Evolutionary conservation across 2,797 vertebrate species (phyloP), one percentile per base, ranked within the genome.

Genomic region (Coccyzus lansbergi): DNA sequence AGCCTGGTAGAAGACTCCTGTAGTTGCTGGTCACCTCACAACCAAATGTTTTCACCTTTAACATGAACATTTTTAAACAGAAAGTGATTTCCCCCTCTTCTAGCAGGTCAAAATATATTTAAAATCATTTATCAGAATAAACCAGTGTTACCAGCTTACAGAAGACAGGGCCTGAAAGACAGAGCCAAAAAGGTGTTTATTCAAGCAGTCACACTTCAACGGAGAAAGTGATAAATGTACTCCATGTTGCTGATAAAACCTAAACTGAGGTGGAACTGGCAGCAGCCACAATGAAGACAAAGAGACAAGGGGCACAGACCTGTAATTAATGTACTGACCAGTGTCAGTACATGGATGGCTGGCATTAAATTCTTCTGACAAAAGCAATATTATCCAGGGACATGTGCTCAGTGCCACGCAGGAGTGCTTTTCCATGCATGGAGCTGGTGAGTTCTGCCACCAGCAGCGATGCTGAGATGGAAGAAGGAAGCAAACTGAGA

Each of bases 81-180:
- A 85, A 93, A 79, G 26, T 0, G 3, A 89, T 69, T 59, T 31
- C 10, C 28, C 21, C 28, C 36, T 5, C 22, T 91, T 81, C 69
- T 55, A 92, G 65, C 72, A 87, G 29, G 63, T 86, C 38, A 42
- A 62, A 86, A 71, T 44, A 92, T 79, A 86, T 91, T 86, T 94
- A 72, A 95, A 90, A 92, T 67, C 4, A 78, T 95, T 84, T 86
- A 81, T 92, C 89, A 90, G 63, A 90, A 82, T 79, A 93, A 88
- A 94, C 12, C 69, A 78, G 55, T 0, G 0, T 59, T 59, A 31
- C 52, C 63, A 71, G 56, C 26, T 69, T 62, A 38, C 63, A 63
- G 77, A 81, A 60, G 83, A 52, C 67, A 88, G 62, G 29, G 28
- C 59, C 53, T 95, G 87, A 82, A 80, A 93, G 46, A 85, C 58